Evolutionary conservation across 2,113 vertebrate genomes (phyloP).

Genomic region (Scolopax mira): DNA sequence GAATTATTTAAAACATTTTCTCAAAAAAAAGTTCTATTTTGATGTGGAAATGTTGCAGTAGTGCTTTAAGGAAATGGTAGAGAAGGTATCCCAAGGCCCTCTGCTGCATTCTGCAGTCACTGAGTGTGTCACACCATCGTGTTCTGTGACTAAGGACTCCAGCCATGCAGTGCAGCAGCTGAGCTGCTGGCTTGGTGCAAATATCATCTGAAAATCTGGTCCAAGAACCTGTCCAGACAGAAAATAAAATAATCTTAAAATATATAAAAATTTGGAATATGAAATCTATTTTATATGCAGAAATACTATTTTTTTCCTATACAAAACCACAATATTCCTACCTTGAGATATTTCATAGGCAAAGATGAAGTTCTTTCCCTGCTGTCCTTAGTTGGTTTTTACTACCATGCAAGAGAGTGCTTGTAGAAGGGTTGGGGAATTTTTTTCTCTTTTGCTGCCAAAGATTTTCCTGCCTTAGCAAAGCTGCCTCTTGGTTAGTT

Average conservation of each 20-base stretch:
- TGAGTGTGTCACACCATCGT: neutral
- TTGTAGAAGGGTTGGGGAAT: neutral
- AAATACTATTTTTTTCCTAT: neutral
- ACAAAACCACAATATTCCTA: neutral
- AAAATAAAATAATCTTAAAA: neutral
- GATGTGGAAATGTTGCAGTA: constrained; percentile 22
- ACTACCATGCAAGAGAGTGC: neutral
- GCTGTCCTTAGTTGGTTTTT: neutral
- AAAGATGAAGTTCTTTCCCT: neutral
- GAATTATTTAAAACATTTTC: constrained; percentile 34
- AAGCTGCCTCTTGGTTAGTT: neutral
- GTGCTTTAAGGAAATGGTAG: neutral
- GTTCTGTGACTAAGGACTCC: neutral
- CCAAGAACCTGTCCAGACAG: neutral
- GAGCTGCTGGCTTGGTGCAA: neutral
- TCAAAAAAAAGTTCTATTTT: neutral
- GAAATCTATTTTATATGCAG: neutral
- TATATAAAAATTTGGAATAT: neutral
- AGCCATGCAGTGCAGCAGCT: neutral
- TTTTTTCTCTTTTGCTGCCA: neutral
- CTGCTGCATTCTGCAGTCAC: neutral
- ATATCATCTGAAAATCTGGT: neutral
- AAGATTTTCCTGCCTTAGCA: neutral
- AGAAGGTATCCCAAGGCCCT: neutral
- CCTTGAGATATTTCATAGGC: neutral